These are phyloP conservation scores for Trichomycterus rosablanca DNA, from an alignment of 2,113 vertebrate genomes.

Conservation along the genomic window DNA sequence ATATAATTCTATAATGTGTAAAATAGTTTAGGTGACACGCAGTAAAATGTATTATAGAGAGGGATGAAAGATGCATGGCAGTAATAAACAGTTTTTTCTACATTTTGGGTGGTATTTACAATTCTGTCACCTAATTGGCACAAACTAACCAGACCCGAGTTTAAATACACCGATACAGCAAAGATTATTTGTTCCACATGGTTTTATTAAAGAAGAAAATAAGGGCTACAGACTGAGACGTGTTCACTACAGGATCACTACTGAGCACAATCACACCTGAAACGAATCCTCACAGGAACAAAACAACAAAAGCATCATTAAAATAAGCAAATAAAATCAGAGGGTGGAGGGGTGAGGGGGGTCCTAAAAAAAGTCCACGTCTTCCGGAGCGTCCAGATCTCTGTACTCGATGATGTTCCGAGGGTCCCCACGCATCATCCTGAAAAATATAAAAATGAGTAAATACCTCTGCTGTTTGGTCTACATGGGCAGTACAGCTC, in stretches of 20 bases:
- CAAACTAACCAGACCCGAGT: no score
- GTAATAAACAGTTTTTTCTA: no score
- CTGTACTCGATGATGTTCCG: conserved; percentile 86
- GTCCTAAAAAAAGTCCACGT: conserved; percentile 85
- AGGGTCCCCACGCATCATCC: conserved; percentile 86
- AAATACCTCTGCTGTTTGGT: no score
- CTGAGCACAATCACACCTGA: no score
- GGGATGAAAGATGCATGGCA: no score
- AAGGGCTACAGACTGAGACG: not conserved
- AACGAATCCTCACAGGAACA: not conserved
- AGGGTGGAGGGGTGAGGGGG: conserved; percentile 4
- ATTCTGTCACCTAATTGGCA: no score
- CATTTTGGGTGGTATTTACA: no score
- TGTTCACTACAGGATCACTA: not conserved
- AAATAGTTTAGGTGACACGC: no score
- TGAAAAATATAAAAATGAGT: conserved; percentile 43
- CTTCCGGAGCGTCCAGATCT: conserved; percentile 87
- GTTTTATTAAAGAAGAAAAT: conserved; percentile 16
- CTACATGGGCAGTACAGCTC: no score
- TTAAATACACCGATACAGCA: no score
- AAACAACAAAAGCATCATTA: conserved; percentile 17
- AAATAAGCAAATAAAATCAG: conserved; percentile 31
- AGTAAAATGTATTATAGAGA: no score
- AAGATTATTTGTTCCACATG: not conserved
- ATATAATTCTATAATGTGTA: no score